Evolutionary conservation across 2,113 vertebrate genomes (phyloP).

Genomic region (Tetrao urogallus): DNA sequence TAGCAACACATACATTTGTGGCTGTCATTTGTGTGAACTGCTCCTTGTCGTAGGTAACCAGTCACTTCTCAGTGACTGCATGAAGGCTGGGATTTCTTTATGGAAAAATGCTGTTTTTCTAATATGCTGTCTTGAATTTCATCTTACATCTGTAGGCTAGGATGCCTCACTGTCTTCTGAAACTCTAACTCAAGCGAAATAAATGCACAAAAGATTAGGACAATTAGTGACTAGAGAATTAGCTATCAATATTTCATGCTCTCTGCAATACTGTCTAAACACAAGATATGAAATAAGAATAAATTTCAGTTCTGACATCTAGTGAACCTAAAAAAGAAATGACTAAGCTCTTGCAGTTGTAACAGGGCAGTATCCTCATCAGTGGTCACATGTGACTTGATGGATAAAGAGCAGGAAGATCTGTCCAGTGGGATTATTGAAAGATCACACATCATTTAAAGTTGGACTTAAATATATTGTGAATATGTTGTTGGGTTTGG

Average conservation of each 20-base stretch:
- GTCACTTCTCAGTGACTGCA: background rate
- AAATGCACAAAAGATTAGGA: constrained; percentile 27
- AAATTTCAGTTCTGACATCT: constrained; percentile 35
- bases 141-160: background rate
- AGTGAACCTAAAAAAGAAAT: background rate
- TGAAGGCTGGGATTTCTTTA: background rate
- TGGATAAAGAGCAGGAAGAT: background rate
- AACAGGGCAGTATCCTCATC: background rate
- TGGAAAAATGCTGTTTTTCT: background rate
- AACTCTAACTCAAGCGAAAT: background rate
- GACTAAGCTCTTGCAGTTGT: background rate
- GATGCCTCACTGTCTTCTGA: background rate
- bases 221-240: constrained; percentile 26
- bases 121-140: background rate
- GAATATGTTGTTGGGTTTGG: background rate
- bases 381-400: background rate
- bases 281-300: constrained; percentile 60
- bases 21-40: background rate
- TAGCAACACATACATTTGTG: background rate
- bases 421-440: background rate
- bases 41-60: background rate
- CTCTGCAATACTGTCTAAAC: constrained; percentile 60
- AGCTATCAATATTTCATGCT: constrained; percentile 67
- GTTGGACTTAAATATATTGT: background rate
- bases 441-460: background rate